Conservation (phyloP, 2,888 invertebrate genomes). For the Tinea pellionella region DNA sequence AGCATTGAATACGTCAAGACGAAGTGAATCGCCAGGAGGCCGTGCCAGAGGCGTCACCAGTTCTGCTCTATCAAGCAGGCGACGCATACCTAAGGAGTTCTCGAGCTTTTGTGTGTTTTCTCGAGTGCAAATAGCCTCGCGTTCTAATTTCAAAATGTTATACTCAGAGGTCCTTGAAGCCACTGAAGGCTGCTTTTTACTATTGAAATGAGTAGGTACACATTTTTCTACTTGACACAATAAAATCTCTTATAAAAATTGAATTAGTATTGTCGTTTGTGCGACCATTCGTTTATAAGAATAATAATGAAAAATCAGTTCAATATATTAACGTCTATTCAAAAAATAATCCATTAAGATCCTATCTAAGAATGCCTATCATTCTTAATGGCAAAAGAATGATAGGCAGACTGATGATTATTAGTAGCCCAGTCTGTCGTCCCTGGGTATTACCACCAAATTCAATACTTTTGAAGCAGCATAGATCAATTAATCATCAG, state of each 20-base stretch:
- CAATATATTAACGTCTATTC: too few relatives aligned
- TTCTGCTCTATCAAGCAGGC: slow-evolving; percentile 12
- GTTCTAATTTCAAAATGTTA: slow-evolving; percentile 35
- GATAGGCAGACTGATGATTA: too few relatives aligned
- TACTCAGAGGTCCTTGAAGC: slow-evolving; percentile 12
- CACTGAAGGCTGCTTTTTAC: slow-evolving; percentile 12
- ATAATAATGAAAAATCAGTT: too few relatives aligned
- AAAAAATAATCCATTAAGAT: too few relatives aligned
- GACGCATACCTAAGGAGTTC: slow-evolving; percentile 8
- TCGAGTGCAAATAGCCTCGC: slow-evolving; percentile 59
- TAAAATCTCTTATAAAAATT: not conserved
- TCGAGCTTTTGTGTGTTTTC: slow-evolving; percentile 36
- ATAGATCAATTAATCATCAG: too few relatives aligned
- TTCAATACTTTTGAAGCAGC: too few relatives aligned
- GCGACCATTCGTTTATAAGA: not conserved
- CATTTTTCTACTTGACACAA: not conserved
- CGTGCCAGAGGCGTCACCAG: slow-evolving; percentile 2
- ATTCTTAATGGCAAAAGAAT: too few relatives aligned
- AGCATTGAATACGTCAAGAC: not conserved
- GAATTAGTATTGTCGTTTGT: too few relatives aligned
- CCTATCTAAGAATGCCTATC: too few relatives aligned
- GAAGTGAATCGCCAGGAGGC: not conserved
- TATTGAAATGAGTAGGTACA: not conserved
- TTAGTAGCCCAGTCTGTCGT: too few relatives aligned
- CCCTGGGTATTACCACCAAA: too few relatives aligned